A percentile compares a stretch with the other conserved stretches of the same genome.
These are phyloP conservation scores for Apis dorsata DNA, from an alignment of 1,140 invertebrate species.

Conservation along the genomic window DNA sequence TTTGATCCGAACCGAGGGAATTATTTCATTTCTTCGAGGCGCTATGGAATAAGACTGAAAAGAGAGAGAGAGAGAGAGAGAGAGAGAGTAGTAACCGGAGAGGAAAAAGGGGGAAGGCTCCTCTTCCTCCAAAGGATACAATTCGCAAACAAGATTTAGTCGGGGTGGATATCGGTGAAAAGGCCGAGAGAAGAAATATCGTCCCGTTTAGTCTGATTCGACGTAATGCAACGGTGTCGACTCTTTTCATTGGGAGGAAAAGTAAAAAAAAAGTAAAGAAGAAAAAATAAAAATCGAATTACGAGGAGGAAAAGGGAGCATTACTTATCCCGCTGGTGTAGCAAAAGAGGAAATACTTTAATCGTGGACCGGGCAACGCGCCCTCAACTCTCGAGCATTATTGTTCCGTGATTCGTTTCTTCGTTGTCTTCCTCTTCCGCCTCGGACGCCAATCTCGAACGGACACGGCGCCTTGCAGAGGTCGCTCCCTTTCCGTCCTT, in stretches of 20 bases:
- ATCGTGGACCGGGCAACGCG: constrained; percentile 31
- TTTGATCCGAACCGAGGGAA: constrained; percentile 11
- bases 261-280: too few relatives aligned
- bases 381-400: constrained; percentile 37
- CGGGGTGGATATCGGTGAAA: constrained; percentile 18
- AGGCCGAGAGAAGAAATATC: constrained; percentile 29
- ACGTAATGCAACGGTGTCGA: not conserved
- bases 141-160: constrained; percentile 46
- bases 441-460: constrained; percentile 46
- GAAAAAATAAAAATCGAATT: constrained; percentile 32
- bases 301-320: constrained; percentile 17
- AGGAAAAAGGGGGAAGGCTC: not conserved
- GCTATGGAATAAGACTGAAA: too few relatives aligned
- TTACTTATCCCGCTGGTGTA: constrained; percentile 20
- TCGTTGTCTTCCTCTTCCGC: constrained; percentile 46
- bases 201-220: not conserved
- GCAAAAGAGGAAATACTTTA: constrained; percentile 48
- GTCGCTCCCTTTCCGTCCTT: constrained; percentile 47
- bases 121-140: constrained; percentile 12
- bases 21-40: constrained; percentile 20
- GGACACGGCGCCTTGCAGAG: constrained; percentile 60
- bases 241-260: constrained; percentile 37
- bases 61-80: not conserved
- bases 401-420: constrained; percentile 54
- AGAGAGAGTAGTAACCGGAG: not conserved